Conservation (phyloP, 2,888 invertebrate species). For the Eilema caniola region DNA sequence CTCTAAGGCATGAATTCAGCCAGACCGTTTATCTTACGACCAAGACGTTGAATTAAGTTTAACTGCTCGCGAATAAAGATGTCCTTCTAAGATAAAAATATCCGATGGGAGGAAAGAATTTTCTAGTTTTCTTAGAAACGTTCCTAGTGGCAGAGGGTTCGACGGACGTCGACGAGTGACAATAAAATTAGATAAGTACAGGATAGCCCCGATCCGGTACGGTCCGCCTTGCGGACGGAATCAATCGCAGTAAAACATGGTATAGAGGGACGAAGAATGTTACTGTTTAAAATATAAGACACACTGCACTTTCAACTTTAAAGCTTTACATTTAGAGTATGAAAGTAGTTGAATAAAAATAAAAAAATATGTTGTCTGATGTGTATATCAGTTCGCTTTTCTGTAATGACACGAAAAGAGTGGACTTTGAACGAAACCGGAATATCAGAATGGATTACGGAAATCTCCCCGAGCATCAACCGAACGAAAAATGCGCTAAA, state of each 20-base stretch:
- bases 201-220: constrained; percentile 75
- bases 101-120: constrained; percentile 72
- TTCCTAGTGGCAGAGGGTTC: constrained; percentile 72
- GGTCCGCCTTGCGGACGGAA: constrained; percentile 80
- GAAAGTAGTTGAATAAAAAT: constrained; percentile 27
- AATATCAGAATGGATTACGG: constrained; percentile 75
- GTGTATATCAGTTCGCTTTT: constrained; percentile 76
- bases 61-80: constrained; percentile 82
- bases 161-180: constrained; percentile 77
- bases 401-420: constrained; percentile 80
- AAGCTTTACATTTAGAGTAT: constrained; percentile 31
- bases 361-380: constrained; percentile 52
- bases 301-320: constrained; percentile 60
- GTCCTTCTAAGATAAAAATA: constrained; percentile 79
- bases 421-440: constrained; percentile 78
- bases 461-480: constrained; percentile 65
- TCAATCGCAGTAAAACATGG: constrained; percentile 85
- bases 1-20: constrained; percentile 57
- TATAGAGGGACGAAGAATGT: constrained; percentile 57
- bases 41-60: constrained; percentile 79
- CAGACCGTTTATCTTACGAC: constrained; percentile 68
- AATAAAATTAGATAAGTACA: constrained; percentile 87
- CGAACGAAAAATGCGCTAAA: constrained; percentile 59
- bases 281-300: constrained; percentile 36
- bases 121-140: constrained; percentile 72